These are phyloP conservation scores for Drosophila teissieri DNA, from an alignment of 1,140 invertebrate species.

Conservation along the genomic window DNA sequence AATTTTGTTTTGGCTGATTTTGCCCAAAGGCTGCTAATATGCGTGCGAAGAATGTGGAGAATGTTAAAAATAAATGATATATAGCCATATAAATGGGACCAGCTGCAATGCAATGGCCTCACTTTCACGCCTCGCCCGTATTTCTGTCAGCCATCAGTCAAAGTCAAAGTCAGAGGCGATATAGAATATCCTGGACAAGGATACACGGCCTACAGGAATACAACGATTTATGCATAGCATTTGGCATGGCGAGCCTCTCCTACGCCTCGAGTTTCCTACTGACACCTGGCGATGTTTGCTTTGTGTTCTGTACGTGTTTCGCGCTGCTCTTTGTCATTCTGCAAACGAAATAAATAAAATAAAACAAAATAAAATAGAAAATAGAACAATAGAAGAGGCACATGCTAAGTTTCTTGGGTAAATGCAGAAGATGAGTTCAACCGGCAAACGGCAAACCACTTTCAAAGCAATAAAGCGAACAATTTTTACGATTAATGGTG, in stretches of 20 bases:
- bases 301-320: not conserved
- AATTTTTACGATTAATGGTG: conserved; percentile 57
- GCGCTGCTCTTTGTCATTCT: not conserved
- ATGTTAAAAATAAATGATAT: conserved; percentile 10
- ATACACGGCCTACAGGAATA: conserved; percentile 10
- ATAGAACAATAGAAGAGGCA: conserved; percentile 30
- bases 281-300: conserved; percentile 26
- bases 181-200: conserved; percentile 14
- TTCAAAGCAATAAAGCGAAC: conserved; percentile 69
- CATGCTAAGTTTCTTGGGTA: conserved; percentile 54
- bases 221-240: conserved; percentile 22
- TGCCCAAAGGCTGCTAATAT: not conserved
- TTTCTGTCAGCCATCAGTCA: conserved; percentile 30
- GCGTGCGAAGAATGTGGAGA: not conserved
- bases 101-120: conserved; percentile 1
- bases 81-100: not conserved
- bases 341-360: conserved; percentile 10
- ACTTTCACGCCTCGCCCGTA: not conserved
- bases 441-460: conserved; percentile 44
- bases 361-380: conserved; percentile 13
- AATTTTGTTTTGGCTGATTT: not conserved
- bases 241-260: conserved; percentile 1
- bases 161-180: conserved; percentile 6
- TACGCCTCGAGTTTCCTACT: not conserved
- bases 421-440: conserved; percentile 26